Evolutionary conservation across 2,113 vertebrate species (phyloP).

Genomic region (Myanophis thanlyinensis): DNA sequence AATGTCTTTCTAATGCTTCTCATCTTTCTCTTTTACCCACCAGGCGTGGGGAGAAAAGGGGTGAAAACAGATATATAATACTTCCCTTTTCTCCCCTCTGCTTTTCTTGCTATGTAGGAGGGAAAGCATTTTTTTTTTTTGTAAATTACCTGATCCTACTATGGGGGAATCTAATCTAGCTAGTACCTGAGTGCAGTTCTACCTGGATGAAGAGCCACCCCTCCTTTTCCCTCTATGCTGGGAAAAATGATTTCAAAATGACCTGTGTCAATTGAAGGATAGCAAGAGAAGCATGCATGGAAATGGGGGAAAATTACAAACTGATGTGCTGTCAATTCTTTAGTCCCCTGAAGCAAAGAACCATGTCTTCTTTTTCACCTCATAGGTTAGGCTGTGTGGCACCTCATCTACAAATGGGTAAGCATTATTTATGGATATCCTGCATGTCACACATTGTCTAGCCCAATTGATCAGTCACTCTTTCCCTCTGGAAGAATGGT

Average conservation of each 20-base stretch:
- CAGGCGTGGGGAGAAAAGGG: neutral
- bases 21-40: neutral
- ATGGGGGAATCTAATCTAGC: neutral
- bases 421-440: neutral
- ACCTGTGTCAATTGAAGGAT: neutral
- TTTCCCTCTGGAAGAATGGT: neutral
- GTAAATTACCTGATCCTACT: neutral
- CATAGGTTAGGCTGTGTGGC: neutral
- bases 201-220: neutral
- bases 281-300: neutral
- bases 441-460: neutral
- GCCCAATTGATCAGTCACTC: neutral
- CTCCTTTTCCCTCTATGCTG: no score
- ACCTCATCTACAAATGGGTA: neutral
- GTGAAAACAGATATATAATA: neutral
- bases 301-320: neutral
- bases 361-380: neutral
- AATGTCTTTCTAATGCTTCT: neutral
- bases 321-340: neutral
- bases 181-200: neutral
- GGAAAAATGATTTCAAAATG: neutral
- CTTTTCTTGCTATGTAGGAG: neutral
- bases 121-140: neutral
- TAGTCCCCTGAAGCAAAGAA: neutral
- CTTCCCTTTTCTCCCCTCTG: neutral